Evolutionary conservation across 2,113 vertebrate genomes (phyloP).

Genomic region (Coryphaenoides rupestris): DNA sequence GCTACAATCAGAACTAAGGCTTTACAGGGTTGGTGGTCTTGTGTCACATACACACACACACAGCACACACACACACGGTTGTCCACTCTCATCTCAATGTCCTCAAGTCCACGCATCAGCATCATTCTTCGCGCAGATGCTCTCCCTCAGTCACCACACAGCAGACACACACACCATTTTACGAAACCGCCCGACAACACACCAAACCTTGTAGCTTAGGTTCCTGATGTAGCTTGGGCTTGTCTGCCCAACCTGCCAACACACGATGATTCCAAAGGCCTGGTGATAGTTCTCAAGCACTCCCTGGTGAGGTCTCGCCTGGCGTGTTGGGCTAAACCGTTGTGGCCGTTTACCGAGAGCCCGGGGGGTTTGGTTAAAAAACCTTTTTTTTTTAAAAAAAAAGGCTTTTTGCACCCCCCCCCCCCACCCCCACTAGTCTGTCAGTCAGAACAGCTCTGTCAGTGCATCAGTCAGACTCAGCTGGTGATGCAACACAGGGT

Average conservation of each 20-base stretch:
- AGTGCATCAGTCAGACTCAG: conserved; percentile 24
- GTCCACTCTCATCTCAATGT: not conserved
- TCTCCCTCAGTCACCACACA: not conserved
- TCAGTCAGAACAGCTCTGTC: conserved; percentile 1
- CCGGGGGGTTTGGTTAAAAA: no score
- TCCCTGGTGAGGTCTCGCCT: conserved; percentile 30
- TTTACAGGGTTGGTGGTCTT: no score
- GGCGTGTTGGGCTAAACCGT: conserved; percentile 12
- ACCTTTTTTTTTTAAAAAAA: no score
- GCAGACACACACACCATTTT: conserved; percentile 5
- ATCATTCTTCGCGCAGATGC: no score
- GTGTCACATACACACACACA: no score
- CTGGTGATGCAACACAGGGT: conserved; percentile 35
- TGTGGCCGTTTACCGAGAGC: conserved; percentile 28
- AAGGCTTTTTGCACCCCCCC: conserved; percentile 38
- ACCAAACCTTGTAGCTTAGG: conserved; percentile 45
- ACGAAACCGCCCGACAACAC: conserved; percentile 12
- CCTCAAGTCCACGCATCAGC: not conserved
- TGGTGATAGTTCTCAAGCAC: conserved; percentile 18
- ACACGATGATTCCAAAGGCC: not conserved
- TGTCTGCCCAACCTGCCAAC: not conserved
- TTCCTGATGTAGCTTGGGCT: conserved; percentile 5
- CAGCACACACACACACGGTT: conserved; percentile 25
- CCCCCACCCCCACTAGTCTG: not conserved
- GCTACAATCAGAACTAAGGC: no score